Evolutionary conservation across 2,797 vertebrate species (phyloP), one percentile per base, ranked within the genome.

Genomic region (Spondyliosoma cantharus): DNA sequence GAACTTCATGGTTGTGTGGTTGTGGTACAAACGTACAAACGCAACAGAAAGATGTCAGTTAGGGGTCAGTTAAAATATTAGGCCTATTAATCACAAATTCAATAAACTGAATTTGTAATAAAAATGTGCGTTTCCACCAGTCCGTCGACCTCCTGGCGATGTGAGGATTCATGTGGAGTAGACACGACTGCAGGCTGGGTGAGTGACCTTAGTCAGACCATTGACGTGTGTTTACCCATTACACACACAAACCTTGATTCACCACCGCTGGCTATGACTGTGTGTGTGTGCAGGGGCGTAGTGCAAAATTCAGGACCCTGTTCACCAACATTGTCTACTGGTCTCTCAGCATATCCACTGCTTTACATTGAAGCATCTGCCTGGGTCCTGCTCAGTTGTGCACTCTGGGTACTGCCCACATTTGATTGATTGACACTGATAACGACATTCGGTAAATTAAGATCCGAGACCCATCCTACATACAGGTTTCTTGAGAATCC

Each of bases 191-290:
- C 70, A 75, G 87, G 81, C 76, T 29, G 53, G 90, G 87, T 86
- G 78, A 91, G 80, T 81, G 93, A 92, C 93, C 94, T 91, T 43
- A 81, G 84, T 52, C 70, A 72, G 75, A 56, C 67, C 46, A 67
- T 69, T 83, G 86, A 62, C 90, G 83, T 87, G 89, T 95, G 92
- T 93, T 94, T 88, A 83, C 87, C 69, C 71, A 76, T 89, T 84
- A 74, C 86, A 83, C 87, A 83, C 85, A 88, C 86, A 80, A 88
- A 90, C 91, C 82, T 90, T 91, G 94, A 90, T 74, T 91, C 74
- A 78, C 68, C 32, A 7, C 82, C 11, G 12, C 66, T 53, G 70
- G 25, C 64, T 53, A 17, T 86, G 74, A 62, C 50, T 70, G 67
- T 37, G 32, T 37, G 29, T 32, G 32, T 32, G 32, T 32, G 37